A percentile compares a stretch with the other conserved stretches of the same genome.
phyloP scores from a whole-genome alignment of 2,888 invertebrate species.

The Watsonalla binaria region DNA sequence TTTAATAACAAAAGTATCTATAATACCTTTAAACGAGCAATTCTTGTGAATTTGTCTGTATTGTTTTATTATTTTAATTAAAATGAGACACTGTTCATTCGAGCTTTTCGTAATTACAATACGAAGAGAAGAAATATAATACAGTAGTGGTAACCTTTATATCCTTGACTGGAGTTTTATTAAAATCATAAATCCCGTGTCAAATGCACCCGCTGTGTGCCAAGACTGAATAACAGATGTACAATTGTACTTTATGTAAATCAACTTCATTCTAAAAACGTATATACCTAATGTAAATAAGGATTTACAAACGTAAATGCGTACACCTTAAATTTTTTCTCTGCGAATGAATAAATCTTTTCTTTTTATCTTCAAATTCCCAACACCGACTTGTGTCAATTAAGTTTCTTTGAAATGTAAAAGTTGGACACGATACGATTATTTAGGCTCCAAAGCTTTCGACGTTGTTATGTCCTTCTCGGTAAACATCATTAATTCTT shows the following conservation, averaged over 20 bases:
- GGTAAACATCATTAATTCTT: too few species aligned
- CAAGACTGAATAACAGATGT: slow-evolving; percentile 60
- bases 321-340: background rate
- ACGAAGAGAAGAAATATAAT: slow-evolving; percentile 44
- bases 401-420: background rate
- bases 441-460: slow-evolving; percentile 4
- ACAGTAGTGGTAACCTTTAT: slow-evolving; percentile 57
- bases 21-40: too few species aligned
- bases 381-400: background rate
- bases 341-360: background rate
- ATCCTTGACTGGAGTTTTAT: slow-evolving; percentile 64
- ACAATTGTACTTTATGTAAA: slow-evolving; percentile 64
- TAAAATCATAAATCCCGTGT: slow-evolving; percentile 76
- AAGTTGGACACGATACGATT: background rate
- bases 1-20: slow-evolving; percentile 26
- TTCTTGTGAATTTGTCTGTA: too few species aligned
- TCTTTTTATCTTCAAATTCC: background rate
- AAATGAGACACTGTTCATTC: slow-evolving; percentile 34
- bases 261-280: slow-evolving; percentile 41
- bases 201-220: slow-evolving; percentile 69
- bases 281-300: slow-evolving; percentile 30
- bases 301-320: slow-evolving; percentile 22
- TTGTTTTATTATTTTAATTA: too few species aligned
- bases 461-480: background rate
- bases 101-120: slow-evolving; percentile 37